Conservation (phyloP, 2,888 invertebrate species). For the Philopedon plagiatum region DNA sequence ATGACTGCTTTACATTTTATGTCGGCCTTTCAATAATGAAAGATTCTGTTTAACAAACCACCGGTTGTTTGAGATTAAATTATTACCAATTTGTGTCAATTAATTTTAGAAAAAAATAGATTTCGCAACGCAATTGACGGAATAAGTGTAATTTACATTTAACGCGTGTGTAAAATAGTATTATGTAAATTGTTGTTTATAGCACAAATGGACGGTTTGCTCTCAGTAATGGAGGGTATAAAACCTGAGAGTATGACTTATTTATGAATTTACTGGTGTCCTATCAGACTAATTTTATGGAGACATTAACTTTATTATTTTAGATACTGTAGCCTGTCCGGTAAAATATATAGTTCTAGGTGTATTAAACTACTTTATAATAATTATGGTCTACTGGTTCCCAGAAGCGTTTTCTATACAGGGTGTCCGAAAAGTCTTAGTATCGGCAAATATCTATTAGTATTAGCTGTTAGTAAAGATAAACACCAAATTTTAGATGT, state of each 20-base stretch:
- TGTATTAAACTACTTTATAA: too few relatives aligned
- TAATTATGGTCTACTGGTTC: too few relatives aligned
- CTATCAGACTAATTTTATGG: constrained; percentile 6
- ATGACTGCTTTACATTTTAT: constrained; percentile 30
- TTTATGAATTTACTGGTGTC: constrained; percentile 10
- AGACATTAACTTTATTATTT: constrained; percentile 9
- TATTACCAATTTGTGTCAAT: constrained; percentile 49
- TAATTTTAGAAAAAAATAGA: constrained; percentile 26
- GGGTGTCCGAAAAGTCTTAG: too few relatives aligned
- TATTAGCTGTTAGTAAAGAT: too few relatives aligned
- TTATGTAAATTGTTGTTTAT: constrained; percentile 24
- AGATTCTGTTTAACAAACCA: constrained; percentile 39
- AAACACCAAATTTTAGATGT: too few relatives aligned
- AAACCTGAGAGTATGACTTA: constrained; percentile 18
- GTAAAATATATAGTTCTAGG: neutral
- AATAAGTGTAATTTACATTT: constrained; percentile 36
- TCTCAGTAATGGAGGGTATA: constrained; percentile 10
- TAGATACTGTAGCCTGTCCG: neutral
- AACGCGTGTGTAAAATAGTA: constrained; percentile 20
- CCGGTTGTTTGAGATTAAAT: constrained; percentile 38
- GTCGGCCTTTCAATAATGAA: constrained; percentile 42
- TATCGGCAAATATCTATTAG: too few relatives aligned
- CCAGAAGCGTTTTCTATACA: too few relatives aligned
- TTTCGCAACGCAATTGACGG: constrained; percentile 40
- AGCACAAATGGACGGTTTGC: constrained; percentile 18